These are phyloP conservation scores for Calyptomena viridis DNA, from an alignment of 2,113 vertebrate species.

Conservation along the genomic window DNA sequence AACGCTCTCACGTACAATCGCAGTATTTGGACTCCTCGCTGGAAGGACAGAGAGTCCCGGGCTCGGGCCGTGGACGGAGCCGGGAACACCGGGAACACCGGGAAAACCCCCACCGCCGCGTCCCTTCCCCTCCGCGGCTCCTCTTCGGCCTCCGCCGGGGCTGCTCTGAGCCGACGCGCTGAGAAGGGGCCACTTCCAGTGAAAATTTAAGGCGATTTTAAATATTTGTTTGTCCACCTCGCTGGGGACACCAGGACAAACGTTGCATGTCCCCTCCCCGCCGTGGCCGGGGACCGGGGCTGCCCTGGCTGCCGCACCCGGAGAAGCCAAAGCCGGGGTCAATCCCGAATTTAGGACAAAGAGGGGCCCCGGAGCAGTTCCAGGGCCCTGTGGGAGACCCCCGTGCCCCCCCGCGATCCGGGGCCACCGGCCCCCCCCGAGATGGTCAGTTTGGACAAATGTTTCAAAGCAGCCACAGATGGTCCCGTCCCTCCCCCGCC, in stretches of 20 bases:
- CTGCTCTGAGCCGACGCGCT: neutral
- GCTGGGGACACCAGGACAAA: neutral
- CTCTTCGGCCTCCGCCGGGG: neutral
- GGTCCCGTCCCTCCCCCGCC: neutral
- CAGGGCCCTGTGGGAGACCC: neutral
- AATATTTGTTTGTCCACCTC: neutral
- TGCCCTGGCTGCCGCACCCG: neutral
- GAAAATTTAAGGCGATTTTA: conserved; percentile 66
- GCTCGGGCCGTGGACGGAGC: neutral
- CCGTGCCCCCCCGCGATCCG: neutral
- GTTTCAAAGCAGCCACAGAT: neutral
- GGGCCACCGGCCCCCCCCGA: neutral
- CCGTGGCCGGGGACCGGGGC: neutral
- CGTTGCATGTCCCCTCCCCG: neutral
- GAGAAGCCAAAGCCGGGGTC: neutral
- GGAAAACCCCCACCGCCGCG: neutral
- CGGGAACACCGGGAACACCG: neutral
- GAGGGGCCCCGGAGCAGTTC: neutral
- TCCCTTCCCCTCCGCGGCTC: neutral
- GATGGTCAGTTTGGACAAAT: neutral
- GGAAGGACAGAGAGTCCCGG: neutral
- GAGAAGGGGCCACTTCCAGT: neutral
- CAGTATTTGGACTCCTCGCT: neutral
- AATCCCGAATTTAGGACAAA: neutral
- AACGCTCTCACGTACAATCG: neutral